These are phyloP conservation scores for Aphelinus atriplicis DNA, from an alignment of 1,140 invertebrate genomes.

Conservation along the genomic window DNA sequence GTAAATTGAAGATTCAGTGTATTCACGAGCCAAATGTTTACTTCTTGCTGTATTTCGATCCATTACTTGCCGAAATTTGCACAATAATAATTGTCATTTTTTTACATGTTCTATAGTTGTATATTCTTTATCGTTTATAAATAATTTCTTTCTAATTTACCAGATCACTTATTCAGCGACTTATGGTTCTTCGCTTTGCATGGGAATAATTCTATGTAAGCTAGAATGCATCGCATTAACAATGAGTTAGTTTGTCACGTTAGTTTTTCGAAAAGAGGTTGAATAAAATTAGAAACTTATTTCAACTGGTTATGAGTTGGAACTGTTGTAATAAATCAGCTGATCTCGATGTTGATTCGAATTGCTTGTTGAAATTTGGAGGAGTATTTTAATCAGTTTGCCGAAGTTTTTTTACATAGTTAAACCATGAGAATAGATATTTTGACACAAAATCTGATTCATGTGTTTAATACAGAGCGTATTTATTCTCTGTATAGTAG, in stretches of 20 bases:
- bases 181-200: slow-evolving; percentile 49
- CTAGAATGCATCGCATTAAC: slow-evolving; percentile 26
- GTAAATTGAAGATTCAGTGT: slow-evolving; percentile 12
- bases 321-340: too few relatives aligned
- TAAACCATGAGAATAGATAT: too few relatives aligned
- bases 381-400: too few relatives aligned
- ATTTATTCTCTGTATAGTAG: too few relatives aligned
- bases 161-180: slow-evolving; percentile 23
- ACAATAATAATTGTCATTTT: slow-evolving; percentile 3
- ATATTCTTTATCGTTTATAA: neutral
- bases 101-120: neutral
- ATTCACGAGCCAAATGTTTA: slow-evolving; percentile 2
- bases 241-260: neutral
- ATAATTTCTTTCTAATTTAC: slow-evolving; percentile 34
- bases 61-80: neutral
- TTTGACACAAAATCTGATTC: too few relatives aligned
- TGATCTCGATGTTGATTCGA: too few relatives aligned
- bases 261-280: too few relatives aligned
- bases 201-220: slow-evolving; percentile 35
- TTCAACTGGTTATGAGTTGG: too few relatives aligned
- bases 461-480: too few relatives aligned
- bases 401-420: too few relatives aligned
- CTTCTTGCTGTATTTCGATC: slow-evolving; percentile 13
- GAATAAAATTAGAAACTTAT: too few relatives aligned
- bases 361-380: too few relatives aligned